Percentiles rank a stretch among this genome's conserved stretches.
These are phyloP conservation scores for Pipistrellus kuhlii DNA, from an alignment of 2,797 vertebrate species.

Conservation along the genomic window DNA sequence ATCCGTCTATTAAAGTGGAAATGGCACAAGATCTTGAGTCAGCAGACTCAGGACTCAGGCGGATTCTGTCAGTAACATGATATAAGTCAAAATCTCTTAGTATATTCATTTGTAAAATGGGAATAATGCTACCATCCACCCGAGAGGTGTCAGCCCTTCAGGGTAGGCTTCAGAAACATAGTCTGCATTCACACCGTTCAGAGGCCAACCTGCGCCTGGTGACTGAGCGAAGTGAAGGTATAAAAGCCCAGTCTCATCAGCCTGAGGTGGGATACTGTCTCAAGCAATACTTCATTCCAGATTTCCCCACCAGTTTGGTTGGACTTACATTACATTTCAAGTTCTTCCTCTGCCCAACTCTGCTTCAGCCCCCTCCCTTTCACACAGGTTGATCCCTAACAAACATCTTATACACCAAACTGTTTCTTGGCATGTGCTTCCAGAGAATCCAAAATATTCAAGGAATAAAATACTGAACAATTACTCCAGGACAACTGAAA, in stretches of 20 bases:
- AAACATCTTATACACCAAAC: constrained; percentile 8
- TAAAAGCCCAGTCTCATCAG: background rate
- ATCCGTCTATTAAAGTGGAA: constrained; percentile 56
- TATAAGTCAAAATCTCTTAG: constrained; percentile 44
- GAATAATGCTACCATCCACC: background rate
- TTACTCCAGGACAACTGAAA: constrained; percentile 12
- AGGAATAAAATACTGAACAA: constrained; percentile 39
- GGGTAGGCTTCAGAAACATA: background rate
- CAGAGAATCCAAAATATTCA: constrained; percentile 32
- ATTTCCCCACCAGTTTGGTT: background rate
- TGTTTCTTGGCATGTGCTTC: constrained; percentile 17
- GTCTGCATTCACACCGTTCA: background rate
- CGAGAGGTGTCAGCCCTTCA: background rate
- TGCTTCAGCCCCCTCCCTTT: background rate
- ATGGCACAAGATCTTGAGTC: constrained; percentile 45
- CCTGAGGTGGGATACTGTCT: background rate
- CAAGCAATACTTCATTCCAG: background rate
- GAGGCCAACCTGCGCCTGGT: background rate
- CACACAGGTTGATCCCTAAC: constrained; percentile 12
- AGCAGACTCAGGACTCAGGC: constrained; percentile 37
- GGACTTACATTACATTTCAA: background rate
- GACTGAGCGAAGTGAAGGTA: background rate
- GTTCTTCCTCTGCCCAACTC: background rate
- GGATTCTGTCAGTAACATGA: background rate
- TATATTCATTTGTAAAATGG: constrained; percentile 40